Percentiles rank a stretch among this genome's conserved stretches.
phyloP scores from a whole-genome alignment of 2,888 invertebrate species.

The Drosophila hamatofila region DNA sequence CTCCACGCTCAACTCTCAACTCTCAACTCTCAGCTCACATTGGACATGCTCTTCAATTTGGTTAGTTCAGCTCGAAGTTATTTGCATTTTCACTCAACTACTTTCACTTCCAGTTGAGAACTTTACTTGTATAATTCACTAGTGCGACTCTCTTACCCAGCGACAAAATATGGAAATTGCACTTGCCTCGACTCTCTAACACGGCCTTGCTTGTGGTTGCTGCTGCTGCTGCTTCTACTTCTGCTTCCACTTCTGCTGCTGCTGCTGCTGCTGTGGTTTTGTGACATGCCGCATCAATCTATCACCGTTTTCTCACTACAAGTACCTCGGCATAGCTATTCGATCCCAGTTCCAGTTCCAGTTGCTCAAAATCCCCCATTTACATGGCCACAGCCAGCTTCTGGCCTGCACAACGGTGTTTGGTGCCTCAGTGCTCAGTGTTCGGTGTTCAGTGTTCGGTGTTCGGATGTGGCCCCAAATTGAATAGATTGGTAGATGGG shows the following conservation, averaged over 20 bases:
- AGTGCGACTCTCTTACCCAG: slow-evolving; percentile 20
- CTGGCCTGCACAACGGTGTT: slow-evolving; percentile 20
- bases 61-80: slow-evolving; percentile 23
- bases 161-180: slow-evolving; percentile 75
- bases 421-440: slow-evolving; percentile 16
- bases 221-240: slow-evolving; percentile 35
- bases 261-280: slow-evolving; percentile 68
- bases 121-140: slow-evolving; percentile 58
- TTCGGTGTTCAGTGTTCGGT: slow-evolving; percentile 14
- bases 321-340: slow-evolving; percentile 14
- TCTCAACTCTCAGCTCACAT: neutral
- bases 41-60: slow-evolving; percentile 38
- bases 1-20: neutral
- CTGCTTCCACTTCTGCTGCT: slow-evolving; percentile 29
- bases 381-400: neutral
- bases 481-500: slow-evolving; percentile 70
- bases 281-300: slow-evolving; percentile 80
- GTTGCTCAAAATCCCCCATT: slow-evolving; percentile 2
- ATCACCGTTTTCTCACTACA: slow-evolving; percentile 69
- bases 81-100: slow-evolving; percentile 54
- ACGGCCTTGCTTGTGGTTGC: slow-evolving; percentile 14
- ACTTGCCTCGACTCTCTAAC: slow-evolving; percentile 42
- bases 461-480: slow-evolving; percentile 53
- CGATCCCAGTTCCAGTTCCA: slow-evolving; percentile 35
- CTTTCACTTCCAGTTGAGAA: slow-evolving; percentile 45